Conservation (phyloP, 2,797 vertebrate genomes). For the Scleropages formosus region DNA sequence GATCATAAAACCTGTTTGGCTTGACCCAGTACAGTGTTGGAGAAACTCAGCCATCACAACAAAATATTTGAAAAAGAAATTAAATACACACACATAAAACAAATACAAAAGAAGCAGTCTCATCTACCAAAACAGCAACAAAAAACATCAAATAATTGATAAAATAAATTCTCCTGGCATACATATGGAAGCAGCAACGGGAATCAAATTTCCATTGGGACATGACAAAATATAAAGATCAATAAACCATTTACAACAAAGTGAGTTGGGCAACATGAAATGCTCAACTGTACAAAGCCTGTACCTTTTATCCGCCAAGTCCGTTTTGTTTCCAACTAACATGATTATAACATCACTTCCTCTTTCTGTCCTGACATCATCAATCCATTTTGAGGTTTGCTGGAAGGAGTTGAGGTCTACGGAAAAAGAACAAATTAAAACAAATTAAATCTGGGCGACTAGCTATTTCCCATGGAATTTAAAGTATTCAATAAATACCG, state of each 20-base stretch:
- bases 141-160: constrained; percentile 15
- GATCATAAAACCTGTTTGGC: too few species aligned
- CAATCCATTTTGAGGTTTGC: constrained; percentile 89
- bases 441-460: neutral
- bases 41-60: constrained; percentile 21
- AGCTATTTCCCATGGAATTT: too few species aligned
- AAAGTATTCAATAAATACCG: neutral
- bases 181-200: neutral
- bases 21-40: neutral
- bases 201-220: neutral
- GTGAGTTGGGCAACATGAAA: neutral
- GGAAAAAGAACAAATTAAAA: constrained; percentile 39
- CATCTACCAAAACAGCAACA: neutral
- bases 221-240: neutral
- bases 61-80: neutral
- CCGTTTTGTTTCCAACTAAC: constrained; percentile 88
- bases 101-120: neutral
- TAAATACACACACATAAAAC: neutral
- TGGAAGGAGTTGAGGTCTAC: constrained; percentile 89
- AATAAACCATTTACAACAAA: neutral
- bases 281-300: constrained; percentile 30
- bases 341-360: constrained; percentile 88
- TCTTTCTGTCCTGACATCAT: constrained; percentile 85
- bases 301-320: constrained; percentile 90
- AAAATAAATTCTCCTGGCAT: neutral